Conservation (phyloP, 1,140 invertebrate genomes). For the Physella acuta region DNA sequence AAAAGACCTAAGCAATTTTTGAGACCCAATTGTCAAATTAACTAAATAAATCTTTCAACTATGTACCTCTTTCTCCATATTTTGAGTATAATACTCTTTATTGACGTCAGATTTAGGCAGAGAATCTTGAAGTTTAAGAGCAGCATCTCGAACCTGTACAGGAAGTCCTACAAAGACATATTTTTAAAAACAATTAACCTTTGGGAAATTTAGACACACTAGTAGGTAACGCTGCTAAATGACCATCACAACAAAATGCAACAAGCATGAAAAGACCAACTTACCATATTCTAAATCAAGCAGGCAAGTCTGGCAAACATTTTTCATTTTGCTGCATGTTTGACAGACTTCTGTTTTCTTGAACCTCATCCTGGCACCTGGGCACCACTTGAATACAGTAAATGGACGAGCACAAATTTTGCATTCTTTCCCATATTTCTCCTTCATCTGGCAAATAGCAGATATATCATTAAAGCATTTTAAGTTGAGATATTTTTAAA, state of each 20-base stretch:
- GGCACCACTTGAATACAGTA: slow-evolving; percentile 95
- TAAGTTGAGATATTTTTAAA: too few relatives aligned
- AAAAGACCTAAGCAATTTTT: too few relatives aligned
- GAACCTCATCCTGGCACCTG: slow-evolving; percentile 96
- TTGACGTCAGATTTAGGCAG: slow-evolving; percentile 97
- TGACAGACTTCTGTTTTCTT: slow-evolving; percentile 99
- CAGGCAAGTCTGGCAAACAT: slow-evolving; percentile 98
- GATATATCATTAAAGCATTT: too few relatives aligned
- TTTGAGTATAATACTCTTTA: slow-evolving; percentile 97
- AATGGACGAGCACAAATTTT: slow-evolving; percentile 98
- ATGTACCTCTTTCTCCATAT: slow-evolving; percentile 60
- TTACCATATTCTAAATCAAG: slow-evolving; percentile 94
- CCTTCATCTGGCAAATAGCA: slow-evolving; percentile 81
- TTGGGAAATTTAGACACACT: too few relatives aligned
- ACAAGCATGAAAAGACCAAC: not conserved
- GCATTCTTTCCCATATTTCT: slow-evolving; percentile 97
- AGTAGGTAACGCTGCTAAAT: too few relatives aligned
- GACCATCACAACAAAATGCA: not conserved
- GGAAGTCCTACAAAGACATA: slow-evolving; percentile 67
- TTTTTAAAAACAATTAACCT: too few relatives aligned
- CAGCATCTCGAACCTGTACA: slow-evolving; percentile 86
- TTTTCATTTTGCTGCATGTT: slow-evolving; percentile 96
- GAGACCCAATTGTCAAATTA: too few relatives aligned
- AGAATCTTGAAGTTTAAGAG: slow-evolving; percentile 91
- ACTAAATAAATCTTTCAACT: too few relatives aligned